Percentiles rank a stretch among this genome's conserved stretches.
These are phyloP conservation scores for Hypocryptadius cinnamomeus DNA, from an alignment of 2,113 vertebrate genomes.

Conservation along the genomic window DNA sequence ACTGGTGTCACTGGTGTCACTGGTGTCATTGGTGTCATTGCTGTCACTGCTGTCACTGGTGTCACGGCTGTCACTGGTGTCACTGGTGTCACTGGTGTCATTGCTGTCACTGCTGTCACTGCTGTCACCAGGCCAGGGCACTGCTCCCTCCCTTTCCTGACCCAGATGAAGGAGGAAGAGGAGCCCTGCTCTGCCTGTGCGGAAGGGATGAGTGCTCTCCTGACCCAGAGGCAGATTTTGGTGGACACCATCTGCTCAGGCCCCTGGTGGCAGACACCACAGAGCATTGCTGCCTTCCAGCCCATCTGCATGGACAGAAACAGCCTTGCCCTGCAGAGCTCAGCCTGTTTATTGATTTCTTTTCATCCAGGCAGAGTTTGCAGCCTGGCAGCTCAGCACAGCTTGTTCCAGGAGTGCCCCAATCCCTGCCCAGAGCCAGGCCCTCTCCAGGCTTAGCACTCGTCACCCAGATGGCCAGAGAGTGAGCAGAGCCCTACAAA, in stretches of 20 bases:
- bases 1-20: no score
- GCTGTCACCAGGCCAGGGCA: no score
- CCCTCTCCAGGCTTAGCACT: background rate
- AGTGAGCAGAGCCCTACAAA: background rate
- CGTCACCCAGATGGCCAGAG: accelerated
- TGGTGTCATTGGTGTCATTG: no score
- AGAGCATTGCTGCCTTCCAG: background rate
- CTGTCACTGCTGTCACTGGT: no score
- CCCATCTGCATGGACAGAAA: background rate
- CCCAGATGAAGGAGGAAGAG: background rate
- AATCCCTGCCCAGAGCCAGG: background rate
- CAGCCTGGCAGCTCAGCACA: background rate
- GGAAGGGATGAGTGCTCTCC: background rate
- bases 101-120: no score
- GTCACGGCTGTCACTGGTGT: no score
- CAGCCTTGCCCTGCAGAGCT: background rate
- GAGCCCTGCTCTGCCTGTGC: background rate
- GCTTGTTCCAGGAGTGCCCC: background rate
- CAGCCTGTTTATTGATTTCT: background rate
- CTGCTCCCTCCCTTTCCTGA: background rate
- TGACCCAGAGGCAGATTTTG: background rate
- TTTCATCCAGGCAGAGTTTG: accelerated
- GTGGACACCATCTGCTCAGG: background rate
- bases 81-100: no score
- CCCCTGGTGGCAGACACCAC: accelerated